phyloP scores from a whole-genome alignment of 2,797 vertebrate genomes.

The Galaxias olidus region DNA sequence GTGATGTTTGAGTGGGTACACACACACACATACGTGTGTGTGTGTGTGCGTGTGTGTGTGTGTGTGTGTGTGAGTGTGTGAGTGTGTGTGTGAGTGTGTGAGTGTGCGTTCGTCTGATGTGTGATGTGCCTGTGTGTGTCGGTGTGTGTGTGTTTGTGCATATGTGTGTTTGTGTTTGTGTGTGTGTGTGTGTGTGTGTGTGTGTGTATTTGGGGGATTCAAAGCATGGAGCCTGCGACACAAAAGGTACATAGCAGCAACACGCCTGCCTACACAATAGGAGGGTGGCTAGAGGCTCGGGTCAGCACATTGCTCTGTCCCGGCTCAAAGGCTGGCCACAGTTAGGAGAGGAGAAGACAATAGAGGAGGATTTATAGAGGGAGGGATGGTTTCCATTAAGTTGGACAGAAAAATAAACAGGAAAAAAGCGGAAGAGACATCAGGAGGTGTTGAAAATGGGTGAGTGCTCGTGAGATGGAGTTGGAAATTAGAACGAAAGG shows the following conservation, averaged over 20 bases:
- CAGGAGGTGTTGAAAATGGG: neutral
- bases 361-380: constrained; percentile 27
- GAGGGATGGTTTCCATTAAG: constrained; percentile 10
- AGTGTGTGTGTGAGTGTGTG: neutral
- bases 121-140: neutral
- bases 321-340: constrained; percentile 71
- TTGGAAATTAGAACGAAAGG: neutral
- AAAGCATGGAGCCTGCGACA: constrained; percentile 12
- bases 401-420: constrained; percentile 7
- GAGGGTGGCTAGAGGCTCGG: constrained; percentile 44
- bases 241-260: constrained; percentile 27
- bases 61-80: neutral
- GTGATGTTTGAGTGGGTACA: neutral
- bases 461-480: neutral
- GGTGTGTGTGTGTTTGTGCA: neutral
- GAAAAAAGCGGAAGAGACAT: neutral
- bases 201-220: neutral
- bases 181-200: constrained; percentile 1
- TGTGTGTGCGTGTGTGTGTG: neutral
- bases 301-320: constrained; percentile 85
- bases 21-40: neutral
- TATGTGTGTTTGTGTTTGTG: neutral
- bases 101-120: neutral
- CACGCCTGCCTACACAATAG: constrained; percentile 47
- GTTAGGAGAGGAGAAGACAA: constrained; percentile 16